These are phyloP conservation scores for Coregonus suidteri DNA, from an alignment of 2,797 vertebrate genomes.

Conservation along the genomic window DNA sequence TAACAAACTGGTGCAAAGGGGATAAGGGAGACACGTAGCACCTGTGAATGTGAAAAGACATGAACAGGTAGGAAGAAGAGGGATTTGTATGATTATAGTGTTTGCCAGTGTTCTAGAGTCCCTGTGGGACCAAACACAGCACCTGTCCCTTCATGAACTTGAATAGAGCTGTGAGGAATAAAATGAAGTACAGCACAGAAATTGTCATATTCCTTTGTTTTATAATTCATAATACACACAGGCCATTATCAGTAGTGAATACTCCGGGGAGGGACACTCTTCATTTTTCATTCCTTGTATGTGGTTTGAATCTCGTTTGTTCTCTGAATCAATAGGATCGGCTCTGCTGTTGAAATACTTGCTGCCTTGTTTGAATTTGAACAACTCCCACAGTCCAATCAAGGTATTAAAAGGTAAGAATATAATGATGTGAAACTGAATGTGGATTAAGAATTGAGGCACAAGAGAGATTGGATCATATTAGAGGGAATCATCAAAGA, in stretches of 20 bases:
- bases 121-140: not conserved
- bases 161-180: conserved; percentile 3
- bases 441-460: not conserved
- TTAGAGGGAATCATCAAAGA: not conserved
- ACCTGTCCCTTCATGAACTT: not conserved
- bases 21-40: not conserved
- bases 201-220: conserved; percentile 17
- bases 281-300: conserved; percentile 26
- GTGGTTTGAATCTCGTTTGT: not conserved
- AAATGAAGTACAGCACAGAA: not conserved
- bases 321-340: not conserved
- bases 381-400: not conserved
- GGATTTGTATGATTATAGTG: conserved; percentile 13
- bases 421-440: not conserved
- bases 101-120: conserved; percentile 9
- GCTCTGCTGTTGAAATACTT: not conserved
- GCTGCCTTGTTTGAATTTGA: not conserved
- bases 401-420: not conserved
- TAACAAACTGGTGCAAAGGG: conserved; percentile 2
- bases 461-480: not conserved
- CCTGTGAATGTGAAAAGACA: conserved; percentile 15
- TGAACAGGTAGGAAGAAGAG: conserved; percentile 10
- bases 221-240: conserved; percentile 27
- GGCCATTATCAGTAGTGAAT: conserved; percentile 24
- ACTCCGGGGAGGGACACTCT: conserved; percentile 13